These are phyloP conservation scores for Paedocypris sp. DNA, from an alignment of 2,113 vertebrate species.

Conservation along the genomic window DNA sequence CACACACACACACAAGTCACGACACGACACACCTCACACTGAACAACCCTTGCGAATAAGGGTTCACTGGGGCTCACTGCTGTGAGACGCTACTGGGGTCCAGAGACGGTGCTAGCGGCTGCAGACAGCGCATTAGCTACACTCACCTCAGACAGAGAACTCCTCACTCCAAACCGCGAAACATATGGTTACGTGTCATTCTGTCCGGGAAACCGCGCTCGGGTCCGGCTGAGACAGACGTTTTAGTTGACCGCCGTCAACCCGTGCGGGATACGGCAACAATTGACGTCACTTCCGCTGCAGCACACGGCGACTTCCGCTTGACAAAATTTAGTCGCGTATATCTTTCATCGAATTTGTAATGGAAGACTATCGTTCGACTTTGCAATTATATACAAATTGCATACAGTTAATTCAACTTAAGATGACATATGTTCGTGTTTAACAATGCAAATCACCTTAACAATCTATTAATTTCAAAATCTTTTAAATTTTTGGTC, in stretches of 20 bases:
- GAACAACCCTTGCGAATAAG: neutral
- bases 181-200: constrained; percentile 3
- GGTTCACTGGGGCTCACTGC: neutral
- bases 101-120: neutral
- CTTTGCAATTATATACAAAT: too few species aligned
- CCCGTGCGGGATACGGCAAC: neutral
- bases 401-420: too few species aligned
- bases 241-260: neutral
- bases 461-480: too few species aligned
- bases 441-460: too few species aligned
- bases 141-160: neutral
- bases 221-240: neutral
- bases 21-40: too few species aligned
- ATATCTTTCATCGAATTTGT: neutral
- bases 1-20: too few species aligned
- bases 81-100: neutral
- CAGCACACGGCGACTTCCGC: constrained; percentile 16
- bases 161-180: neutral
- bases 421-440: too few species aligned
- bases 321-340: neutral
- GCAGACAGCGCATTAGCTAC: neutral
- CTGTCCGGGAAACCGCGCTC: constrained; percentile 38
- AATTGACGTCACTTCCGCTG: neutral
- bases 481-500: too few species aligned
- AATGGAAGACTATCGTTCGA: too few species aligned